Conservation (phyloP, 2,888 invertebrate genomes). For the Disparrhopalites patrizii region DNA sequence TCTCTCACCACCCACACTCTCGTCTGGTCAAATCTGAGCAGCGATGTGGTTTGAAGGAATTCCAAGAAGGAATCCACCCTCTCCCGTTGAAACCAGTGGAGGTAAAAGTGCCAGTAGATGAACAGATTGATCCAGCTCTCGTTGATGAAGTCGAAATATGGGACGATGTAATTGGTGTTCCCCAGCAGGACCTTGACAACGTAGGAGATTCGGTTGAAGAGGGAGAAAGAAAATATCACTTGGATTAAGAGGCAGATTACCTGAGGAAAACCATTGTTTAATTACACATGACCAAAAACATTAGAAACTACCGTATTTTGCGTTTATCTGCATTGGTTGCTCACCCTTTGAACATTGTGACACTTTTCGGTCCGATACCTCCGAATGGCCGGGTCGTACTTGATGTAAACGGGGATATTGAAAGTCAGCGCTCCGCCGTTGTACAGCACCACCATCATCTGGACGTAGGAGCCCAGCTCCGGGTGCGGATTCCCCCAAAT, state of each 20-base stretch:
- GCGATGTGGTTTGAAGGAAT: not conserved
- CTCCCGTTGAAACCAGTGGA: not conserved
- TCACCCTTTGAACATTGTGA: not conserved
- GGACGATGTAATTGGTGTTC: not conserved
- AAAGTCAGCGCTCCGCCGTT: not conserved
- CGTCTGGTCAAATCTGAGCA: not conserved
- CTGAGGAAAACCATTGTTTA: no score
- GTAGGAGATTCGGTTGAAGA: not conserved
- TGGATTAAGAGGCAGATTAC: not conserved
- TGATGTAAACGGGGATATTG: not conserved
- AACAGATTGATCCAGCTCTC: not conserved
- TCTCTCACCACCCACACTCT: not conserved
- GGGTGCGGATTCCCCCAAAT: not conserved
- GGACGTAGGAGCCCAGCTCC: not conserved
- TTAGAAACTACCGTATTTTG: no score
- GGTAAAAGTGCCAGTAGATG: slow-evolving; percentile 5
- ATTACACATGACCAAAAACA: no score
- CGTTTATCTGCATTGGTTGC: no score
- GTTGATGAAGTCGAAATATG: slow-evolving; percentile 7
- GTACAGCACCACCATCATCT: not conserved
- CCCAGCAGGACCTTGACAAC: not conserved
- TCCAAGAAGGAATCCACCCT: not conserved
- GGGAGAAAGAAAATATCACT: not conserved
- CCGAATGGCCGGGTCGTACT: not conserved
- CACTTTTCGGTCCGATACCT: not conserved